Conservation (phyloP, 2,797 vertebrate species). For the Acanthopagrus latus region DNA sequence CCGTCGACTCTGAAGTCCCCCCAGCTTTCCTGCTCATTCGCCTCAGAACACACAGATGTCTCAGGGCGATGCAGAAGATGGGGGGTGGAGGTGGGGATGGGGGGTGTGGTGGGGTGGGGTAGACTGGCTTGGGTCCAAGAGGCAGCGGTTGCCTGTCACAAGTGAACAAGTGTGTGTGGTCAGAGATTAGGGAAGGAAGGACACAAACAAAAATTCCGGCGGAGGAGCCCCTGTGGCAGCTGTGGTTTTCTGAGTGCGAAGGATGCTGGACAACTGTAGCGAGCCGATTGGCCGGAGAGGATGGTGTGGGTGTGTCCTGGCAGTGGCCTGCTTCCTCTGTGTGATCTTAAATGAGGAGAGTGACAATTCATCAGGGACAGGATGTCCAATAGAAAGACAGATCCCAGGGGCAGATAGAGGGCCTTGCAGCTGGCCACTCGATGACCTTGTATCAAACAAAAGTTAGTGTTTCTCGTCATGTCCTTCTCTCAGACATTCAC, state of each 20-base stretch:
- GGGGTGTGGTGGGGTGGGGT: neutral
- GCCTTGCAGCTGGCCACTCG: constrained; percentile 76
- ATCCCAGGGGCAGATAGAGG: constrained; percentile 75
- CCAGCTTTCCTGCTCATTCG: constrained; percentile 69
- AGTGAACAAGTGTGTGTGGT: constrained; percentile 76
- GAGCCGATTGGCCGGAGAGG: constrained; percentile 82
- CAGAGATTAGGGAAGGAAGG: constrained; percentile 81
- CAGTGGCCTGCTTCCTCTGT: constrained; percentile 85
- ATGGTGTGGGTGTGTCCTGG: constrained; percentile 72
- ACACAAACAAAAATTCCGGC: constrained; percentile 74
- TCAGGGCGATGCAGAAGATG: constrained; percentile 57
- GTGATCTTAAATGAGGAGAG: constrained; percentile 87
- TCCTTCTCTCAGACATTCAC: constrained; percentile 59
- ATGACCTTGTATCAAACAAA: constrained; percentile 76
- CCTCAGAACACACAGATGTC: constrained; percentile 74
- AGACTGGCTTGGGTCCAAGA: constrained; percentile 59
- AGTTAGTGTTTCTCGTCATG: constrained; percentile 63
- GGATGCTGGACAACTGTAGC: constrained; percentile 88
- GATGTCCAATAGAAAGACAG: constrained; percentile 89
- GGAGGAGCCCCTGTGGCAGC: constrained; percentile 84
- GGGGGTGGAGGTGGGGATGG: constrained; percentile 17
- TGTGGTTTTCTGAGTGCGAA: constrained; percentile 84
- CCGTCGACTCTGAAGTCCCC: constrained; percentile 71
- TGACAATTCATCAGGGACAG: constrained; percentile 90
- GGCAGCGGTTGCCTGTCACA: constrained; percentile 77